These are phyloP conservation scores for Neolamprologus toae DNA, from an alignment of 2,113 vertebrate species.

Conservation along the genomic window DNA sequence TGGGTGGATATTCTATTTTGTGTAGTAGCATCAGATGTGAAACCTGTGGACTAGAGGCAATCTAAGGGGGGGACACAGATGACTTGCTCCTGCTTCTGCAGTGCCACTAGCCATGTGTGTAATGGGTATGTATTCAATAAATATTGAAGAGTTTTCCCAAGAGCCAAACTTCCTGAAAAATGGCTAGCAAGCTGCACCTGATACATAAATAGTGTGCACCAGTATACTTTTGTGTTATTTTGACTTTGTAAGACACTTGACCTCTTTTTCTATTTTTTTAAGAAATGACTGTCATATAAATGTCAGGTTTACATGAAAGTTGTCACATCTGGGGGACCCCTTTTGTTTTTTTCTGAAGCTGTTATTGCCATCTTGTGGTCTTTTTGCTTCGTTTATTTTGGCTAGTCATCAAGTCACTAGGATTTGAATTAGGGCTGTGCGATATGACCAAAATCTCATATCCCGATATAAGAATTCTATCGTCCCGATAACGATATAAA, in stretches of 20 bases:
- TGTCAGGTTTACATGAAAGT: background rate
- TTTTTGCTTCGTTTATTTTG: background rate
- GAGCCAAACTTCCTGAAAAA: background rate
- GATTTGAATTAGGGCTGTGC: background rate
- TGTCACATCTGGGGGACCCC: background rate
- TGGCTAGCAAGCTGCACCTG: background rate
- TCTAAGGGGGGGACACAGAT: conserved; percentile 3
- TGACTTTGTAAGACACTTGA: background rate
- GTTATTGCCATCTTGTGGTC: background rate
- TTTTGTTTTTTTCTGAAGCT: background rate
- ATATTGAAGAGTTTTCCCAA: conserved; percentile 20
- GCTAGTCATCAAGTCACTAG: background rate
- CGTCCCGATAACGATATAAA: background rate
- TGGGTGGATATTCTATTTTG: background rate
- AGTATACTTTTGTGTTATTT: background rate
- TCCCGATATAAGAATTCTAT: background rate
- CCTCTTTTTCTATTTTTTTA: background rate
- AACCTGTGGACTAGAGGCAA: conserved; percentile 26
- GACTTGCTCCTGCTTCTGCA: conserved; percentile 8
- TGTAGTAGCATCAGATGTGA: conserved; percentile 21
- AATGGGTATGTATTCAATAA: conserved; percentile 32
- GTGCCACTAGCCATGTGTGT: conserved; percentile 22
- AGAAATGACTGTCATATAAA: background rate
- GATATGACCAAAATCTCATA: background rate
- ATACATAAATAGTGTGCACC: background rate